Evolutionary conservation across 2,797 vertebrate species (phyloP), one percentile per base, ranked within the genome.

Genomic region (Nothura maculosa): DNA sequence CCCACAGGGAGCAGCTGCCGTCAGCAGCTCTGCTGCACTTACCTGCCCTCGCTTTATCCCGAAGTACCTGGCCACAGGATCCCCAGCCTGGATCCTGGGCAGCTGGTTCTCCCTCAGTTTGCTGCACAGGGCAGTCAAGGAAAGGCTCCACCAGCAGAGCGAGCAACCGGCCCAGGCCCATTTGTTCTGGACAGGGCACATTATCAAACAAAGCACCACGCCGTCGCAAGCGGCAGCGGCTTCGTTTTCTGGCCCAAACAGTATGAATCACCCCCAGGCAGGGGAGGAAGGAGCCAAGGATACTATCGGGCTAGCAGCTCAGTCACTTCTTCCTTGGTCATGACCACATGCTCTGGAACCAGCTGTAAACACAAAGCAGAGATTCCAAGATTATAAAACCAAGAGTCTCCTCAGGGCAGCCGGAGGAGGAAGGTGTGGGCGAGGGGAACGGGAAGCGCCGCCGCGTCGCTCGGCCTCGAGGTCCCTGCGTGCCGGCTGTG

Each of bases 41-140:
- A 99, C 99, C 99, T 99, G 99, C 50, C 99, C 99, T 72, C 99
- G 98, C 93, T 99, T 99, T 87, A 99, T 98, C 28, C 99, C 99
- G 1, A 99, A 99, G 97, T 99, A 99, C 8, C 99, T 98, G 5
- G 99, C 99, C 82, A 99, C 99, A 0, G 99, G 99, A 94, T 99
- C 99, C 8, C 99, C 99, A 0, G 99, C 99, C 96, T 99, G 99
- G 92, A 99, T 99, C 95, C 99, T 98, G 3, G 99, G 99, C 70
- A 99, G 97, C 96, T 99, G 99, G 95, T 99, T 99, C 97, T 99
- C 99, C 45, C 99, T 98, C 82, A 99, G 98, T 90, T 99, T 99
- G 92, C 99, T 99, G 96, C 2, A 11, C 21, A 22, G 36, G 8
- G 38, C 4, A 8, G 93, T 98, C 87, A 98, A 95, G 97, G 90